A percentile compares a stretch with the other conserved stretches of the same genome.
phyloP scores from a whole-genome alignment of 1,140 invertebrate species.

The Spodoptera litura region DNA sequence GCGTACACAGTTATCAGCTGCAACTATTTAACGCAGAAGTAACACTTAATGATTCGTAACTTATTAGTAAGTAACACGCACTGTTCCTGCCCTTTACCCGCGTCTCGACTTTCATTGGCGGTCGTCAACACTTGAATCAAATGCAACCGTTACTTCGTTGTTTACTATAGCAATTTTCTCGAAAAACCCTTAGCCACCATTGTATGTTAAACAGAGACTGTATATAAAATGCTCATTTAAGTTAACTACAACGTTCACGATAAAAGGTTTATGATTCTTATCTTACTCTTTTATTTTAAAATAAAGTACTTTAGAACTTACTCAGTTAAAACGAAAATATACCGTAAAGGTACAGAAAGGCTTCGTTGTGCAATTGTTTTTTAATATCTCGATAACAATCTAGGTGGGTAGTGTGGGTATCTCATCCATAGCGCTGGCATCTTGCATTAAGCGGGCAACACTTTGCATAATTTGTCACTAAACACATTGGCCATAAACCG shows the following conservation, averaged over 20 bases:
- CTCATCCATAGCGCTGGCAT: conserved; percentile 2
- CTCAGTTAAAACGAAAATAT: conserved; percentile 8
- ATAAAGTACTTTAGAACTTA: conserved; percentile 16
- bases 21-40: neutral
- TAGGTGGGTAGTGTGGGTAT: conserved; percentile 7
- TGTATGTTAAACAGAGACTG: conserved; percentile 45
- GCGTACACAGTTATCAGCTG: conserved; percentile 14
- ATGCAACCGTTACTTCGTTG: conserved; percentile 4
- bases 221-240: conserved; percentile 40
- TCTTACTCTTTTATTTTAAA: conserved; percentile 29
- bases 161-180: neutral
- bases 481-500: conserved; percentile 50
- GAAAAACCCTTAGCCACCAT: conserved; percentile 23
- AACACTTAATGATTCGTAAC: neutral
- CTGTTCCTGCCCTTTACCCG: conserved; percentile 4
- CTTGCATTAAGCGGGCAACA: conserved; percentile 31
- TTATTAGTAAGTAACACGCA: conserved; percentile 14
- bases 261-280: conserved; percentile 33
- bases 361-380: conserved; percentile 28
- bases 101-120: neutral
- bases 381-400: conserved; percentile 41
- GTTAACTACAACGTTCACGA: conserved; percentile 18
- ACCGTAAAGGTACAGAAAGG: conserved; percentile 19
- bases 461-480: conserved; percentile 66
- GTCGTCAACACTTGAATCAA: conserved; percentile 33